A percentile compares a stretch with the other conserved stretches of the same genome.
Evolutionary conservation across 2,797 vertebrate genomes (phyloP).

Genomic region (Gallinago nigripennis): DNA sequence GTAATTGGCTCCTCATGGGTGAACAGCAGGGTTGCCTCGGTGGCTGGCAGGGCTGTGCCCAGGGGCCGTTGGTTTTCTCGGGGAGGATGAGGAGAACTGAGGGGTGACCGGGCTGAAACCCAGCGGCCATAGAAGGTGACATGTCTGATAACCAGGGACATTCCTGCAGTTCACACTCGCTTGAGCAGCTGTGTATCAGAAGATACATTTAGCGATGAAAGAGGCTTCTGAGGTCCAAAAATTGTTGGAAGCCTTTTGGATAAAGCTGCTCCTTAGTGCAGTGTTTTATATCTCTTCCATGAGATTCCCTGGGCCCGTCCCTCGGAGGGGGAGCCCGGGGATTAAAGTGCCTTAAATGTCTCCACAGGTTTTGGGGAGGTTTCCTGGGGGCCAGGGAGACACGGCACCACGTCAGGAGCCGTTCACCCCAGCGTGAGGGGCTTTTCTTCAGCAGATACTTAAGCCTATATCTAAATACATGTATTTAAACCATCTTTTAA

Average conservation of each 20-base stretch:
- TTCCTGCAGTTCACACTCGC: fast-evolving
- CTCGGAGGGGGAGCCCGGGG: fast-evolving
- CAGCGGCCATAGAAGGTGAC: fast-evolving
- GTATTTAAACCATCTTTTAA: background rate
- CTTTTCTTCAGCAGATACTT: background rate
- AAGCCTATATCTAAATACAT: fast-evolving
- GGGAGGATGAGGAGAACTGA: background rate
- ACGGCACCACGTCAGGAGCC: fast-evolving
- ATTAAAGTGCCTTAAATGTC: background rate
- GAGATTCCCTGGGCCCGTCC: background rate
- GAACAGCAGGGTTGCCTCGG: fast-evolving
- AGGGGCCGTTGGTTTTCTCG: fast-evolving
- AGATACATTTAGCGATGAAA: fast-evolving
- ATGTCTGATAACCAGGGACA: fast-evolving
- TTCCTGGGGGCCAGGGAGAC: fast-evolving
- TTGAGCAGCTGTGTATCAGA: no score
- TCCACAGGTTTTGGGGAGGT: no score
- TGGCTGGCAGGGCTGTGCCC: fast-evolving
- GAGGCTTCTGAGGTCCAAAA: no score
- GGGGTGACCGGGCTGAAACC: fast-evolving
- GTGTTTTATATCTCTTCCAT: fast-evolving
- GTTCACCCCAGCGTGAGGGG: fast-evolving
- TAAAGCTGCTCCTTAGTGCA: fast-evolving
- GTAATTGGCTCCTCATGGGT: background rate
- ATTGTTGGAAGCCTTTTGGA: background rate